Conservation (phyloP, 2,888 invertebrate genomes). For the Sturmia bella region DNA sequence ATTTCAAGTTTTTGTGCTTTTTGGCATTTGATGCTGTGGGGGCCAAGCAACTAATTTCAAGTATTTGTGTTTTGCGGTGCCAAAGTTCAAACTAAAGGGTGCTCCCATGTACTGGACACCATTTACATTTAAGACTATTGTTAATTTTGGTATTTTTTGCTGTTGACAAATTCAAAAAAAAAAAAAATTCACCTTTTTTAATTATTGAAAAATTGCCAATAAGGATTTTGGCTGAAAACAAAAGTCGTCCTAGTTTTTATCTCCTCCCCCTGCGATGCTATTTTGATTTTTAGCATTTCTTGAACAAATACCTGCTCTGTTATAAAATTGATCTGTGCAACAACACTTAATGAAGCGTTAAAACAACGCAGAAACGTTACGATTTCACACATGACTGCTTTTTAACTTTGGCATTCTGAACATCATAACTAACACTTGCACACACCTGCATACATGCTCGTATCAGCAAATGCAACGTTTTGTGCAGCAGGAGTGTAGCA, state of each 20-base stretch:
- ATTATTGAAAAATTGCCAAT: too few relatives aligned
- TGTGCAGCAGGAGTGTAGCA: too few relatives aligned
- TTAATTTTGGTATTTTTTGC: too few relatives aligned
- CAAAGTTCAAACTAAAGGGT: too few relatives aligned
- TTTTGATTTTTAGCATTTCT: slow-evolving; percentile 1
- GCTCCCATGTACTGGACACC: too few relatives aligned
- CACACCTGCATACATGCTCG: neutral
- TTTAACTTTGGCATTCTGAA: slow-evolving; percentile 29
- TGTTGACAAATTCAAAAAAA: slow-evolving; percentile 5
- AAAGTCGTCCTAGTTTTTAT: neutral
- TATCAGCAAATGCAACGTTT: neutral
- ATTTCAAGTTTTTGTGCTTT: too few relatives aligned
- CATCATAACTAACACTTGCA: neutral
- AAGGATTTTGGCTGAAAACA: too few relatives aligned
- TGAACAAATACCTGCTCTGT: slow-evolving; percentile 1
- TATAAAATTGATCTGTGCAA: slow-evolving; percentile 42
- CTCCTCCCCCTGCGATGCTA: neutral
- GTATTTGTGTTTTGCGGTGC: too few relatives aligned
- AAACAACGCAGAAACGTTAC: slow-evolving; percentile 57
- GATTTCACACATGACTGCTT: slow-evolving; percentile 49
- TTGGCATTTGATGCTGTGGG: too few relatives aligned
- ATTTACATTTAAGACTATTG: too few relatives aligned
- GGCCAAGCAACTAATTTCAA: too few relatives aligned
- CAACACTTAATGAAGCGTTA: slow-evolving; percentile 62
- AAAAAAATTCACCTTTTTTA: too few relatives aligned